Conservation (phyloP, 2,113 vertebrate genomes). For the Lasiurus borealis region DNA sequence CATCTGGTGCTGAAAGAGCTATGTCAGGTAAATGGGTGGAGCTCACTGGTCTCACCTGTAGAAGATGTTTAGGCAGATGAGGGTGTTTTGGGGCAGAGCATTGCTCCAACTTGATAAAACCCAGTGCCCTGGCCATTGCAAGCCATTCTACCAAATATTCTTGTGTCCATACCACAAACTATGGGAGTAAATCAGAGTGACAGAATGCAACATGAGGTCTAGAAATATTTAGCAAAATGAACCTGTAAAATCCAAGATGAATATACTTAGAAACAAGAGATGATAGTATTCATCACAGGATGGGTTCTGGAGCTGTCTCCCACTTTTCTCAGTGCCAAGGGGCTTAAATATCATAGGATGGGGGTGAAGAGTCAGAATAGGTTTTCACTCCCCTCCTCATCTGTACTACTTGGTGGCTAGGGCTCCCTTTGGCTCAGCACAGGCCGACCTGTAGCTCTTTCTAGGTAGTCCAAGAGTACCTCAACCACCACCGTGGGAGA, state of each 20-base stretch:
- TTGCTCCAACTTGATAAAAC: background rate
- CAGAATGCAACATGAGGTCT: background rate
- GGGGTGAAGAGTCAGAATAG: accelerated
- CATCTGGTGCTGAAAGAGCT: background rate
- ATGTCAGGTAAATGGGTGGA: background rate
- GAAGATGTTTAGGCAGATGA: background rate
- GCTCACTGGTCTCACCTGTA: background rate
- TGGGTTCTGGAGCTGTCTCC: background rate
- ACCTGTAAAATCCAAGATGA: background rate
- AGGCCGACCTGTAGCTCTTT: background rate
- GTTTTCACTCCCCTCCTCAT: background rate
- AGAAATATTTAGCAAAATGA: background rate
- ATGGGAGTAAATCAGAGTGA: background rate
- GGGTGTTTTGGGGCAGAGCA: background rate
- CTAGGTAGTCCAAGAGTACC: background rate
- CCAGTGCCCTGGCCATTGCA: background rate
- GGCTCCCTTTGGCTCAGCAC: background rate
- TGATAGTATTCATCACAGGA: accelerated
- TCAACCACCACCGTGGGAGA: background rate
- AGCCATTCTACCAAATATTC: background rate
- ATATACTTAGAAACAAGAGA: background rate
- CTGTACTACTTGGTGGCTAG: accelerated
- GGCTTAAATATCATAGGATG: background rate
- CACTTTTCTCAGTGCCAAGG: accelerated
- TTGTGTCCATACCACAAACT: background rate